These are phyloP conservation scores for Cryptoleucopteryx plumbea DNA, from an alignment of 2,113 vertebrate species.

Conservation along the genomic window DNA sequence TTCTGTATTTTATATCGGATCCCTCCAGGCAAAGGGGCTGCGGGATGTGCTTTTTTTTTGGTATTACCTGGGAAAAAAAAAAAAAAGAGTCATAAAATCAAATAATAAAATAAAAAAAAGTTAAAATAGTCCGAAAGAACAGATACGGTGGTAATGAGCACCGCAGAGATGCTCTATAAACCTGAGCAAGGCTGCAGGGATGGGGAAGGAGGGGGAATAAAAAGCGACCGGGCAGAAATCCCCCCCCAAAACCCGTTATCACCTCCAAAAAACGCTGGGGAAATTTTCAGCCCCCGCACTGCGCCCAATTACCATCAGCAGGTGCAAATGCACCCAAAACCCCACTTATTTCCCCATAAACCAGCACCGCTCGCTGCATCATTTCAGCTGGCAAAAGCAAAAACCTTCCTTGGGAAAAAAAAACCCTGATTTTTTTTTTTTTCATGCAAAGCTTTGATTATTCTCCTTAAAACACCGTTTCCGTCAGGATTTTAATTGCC, in stretches of 20 bases:
- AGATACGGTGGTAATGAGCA: constrained; percentile 24
- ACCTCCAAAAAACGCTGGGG: neutral
- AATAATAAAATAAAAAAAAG: neutral
- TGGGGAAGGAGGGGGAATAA: neutral
- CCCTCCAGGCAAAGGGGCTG: constrained; percentile 44
- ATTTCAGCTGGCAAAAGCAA: neutral
- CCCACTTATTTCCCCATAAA: neutral
- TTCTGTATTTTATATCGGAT: constrained; percentile 52
- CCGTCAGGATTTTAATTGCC: constrained; percentile 16
- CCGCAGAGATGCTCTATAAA: constrained; percentile 53
- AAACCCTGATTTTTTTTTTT: neutral
- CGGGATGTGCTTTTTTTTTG: neutral
- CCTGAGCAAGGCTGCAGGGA: neutral
- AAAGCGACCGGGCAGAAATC: neutral
- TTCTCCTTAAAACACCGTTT: neutral
- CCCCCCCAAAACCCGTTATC: neutral
- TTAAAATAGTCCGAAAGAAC: neutral
- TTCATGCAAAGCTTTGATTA: neutral
- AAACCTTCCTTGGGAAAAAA: neutral
- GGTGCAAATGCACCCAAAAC: neutral
- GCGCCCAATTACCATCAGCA: neutral
- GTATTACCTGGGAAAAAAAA: neutral
- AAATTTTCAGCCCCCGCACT: neutral
- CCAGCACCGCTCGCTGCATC: neutral
- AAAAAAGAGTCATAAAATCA: neutral